Evolutionary conservation across 23 tunicate genomes (phyloP), one percentile per base, ranked within the genome.

Genomic region (Oikopleura vanhoeffeni): DNA sequence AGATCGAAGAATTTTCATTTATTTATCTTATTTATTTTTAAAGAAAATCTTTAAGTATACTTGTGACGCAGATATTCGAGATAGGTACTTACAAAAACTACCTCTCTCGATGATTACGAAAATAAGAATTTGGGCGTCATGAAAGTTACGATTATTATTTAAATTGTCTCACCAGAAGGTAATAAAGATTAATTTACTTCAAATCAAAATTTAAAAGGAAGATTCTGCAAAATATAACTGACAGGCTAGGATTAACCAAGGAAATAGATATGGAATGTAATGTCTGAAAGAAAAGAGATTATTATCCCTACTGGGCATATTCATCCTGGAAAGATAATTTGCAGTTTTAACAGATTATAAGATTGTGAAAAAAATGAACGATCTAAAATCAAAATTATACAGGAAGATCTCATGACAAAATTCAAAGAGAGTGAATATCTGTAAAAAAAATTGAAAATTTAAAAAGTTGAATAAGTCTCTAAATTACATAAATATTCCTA

Each of bases 261-360:
- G 93, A 28, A 87, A 87, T 57, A 64, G 93, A 40, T 76, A 82
- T 75, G 97, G 93, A 27, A 87, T 83, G 49, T 92, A 92, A 84
- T 92, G 97, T 83, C 84, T 90, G 1, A 90, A 92, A 67, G 97
- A n/a, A 92, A 86, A 87, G 85, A 87, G 97, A 92, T 86, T 92
- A 92, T 76, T 92, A 92, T 58, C 97, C 97, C 0, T 89, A 92
- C 76, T 92, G 89, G 88, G 87, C 83, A 1, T 90, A 88, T 0
- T 85, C 89, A 0, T 86, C 85, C 27, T 92, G 97, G 97, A 89
- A 93, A 92, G 98, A 93, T 76, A 89, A n/a, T n/a, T 90, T 41
- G 98, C 91, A 0, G 83, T 93, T 40, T 77, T 93, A 39, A 93
- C 98, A 28, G 60, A 49, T 18, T 49, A 49, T 49, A 8, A 49